A percentile compares a stretch with the other conserved stretches of the same genome.
phyloP scores from a whole-genome alignment of 2,113 vertebrate species.

The Gadus chalcogrammus region DNA sequence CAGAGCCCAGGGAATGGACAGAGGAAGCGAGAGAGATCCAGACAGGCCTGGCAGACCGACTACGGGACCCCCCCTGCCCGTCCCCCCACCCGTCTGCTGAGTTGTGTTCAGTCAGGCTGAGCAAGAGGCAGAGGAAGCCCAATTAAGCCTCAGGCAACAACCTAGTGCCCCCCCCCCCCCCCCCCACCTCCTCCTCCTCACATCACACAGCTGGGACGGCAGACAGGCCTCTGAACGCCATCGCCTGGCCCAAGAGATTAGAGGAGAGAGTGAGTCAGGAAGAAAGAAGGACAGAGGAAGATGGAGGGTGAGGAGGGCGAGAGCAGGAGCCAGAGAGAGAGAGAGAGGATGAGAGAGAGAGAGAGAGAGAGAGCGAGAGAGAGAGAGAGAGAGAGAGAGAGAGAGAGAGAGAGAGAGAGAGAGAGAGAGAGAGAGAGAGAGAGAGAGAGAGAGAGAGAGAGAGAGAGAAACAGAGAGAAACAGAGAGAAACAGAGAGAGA shows the following conservation, averaged over 20 bases:
- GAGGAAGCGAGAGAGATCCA: slow-evolving; percentile 31
- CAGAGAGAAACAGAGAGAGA: too few species aligned
- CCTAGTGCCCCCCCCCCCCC: too few species aligned
- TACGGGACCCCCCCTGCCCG: slow-evolving; percentile 19
- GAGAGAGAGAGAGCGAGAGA: too few species aligned
- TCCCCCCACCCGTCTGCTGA: slow-evolving; percentile 25
- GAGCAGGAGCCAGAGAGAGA: too few species aligned
- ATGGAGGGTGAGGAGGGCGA: too few species aligned
- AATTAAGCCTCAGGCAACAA: slow-evolving; percentile 50
- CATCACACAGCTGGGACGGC: slow-evolving; percentile 44
- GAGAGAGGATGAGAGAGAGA: too few species aligned
- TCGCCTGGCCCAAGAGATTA: not conserved
- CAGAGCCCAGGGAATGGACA: slow-evolving; percentile 1
- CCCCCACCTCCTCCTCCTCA: slow-evolving; percentile 31
- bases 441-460: too few species aligned
- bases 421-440: too few species aligned
- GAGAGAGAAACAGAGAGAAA: too few species aligned
- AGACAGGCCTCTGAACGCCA: slow-evolving; percentile 16
- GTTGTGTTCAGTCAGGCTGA: slow-evolving; percentile 46
- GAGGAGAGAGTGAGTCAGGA: too few species aligned
- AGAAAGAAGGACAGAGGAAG: not conserved
- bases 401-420: too few species aligned
- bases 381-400: too few species aligned
- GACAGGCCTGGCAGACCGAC: slow-evolving; percentile 30
- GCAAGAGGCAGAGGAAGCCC: slow-evolving; percentile 34